Evolutionary conservation across 2,113 vertebrate genomes (phyloP), one percentile per base, ranked within the genome.

Genomic region (Pachycephala philippinensis): DNA sequence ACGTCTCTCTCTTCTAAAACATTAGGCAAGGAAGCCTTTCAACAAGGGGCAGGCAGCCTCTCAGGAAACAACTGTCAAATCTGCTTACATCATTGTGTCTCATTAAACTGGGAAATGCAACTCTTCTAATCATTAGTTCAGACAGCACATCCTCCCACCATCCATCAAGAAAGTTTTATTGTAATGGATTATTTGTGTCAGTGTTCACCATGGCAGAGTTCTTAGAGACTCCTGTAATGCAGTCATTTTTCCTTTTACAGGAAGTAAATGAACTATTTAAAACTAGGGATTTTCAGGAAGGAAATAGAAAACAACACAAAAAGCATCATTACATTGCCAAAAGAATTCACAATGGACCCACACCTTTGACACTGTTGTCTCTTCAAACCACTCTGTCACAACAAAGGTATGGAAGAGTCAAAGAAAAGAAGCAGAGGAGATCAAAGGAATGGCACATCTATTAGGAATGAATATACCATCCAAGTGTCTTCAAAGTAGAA

Each of bases 41-140:
- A 93, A 84, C 24, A 71, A 66, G 70, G 33, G 50, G 33, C 79
- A 66, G 60, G 69, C 49, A 86, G 60, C 84, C 68, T 86, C 59
- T 91, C 84, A 85, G 65, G 81, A 95, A 96, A 79, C 74, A 92
- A 26, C 87, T 82, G 96, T 93, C 96, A 92, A 54, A 59, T 63
- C 81, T 93, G 47, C n/a, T 94, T 94, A 87, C 79, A 95, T 95
- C 95, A 59, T 5, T 69, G 76, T 56, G 80, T 72, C 94, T 95
- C 86, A 80, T 96, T 97, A 97, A 95, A 91, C 21, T 76, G 74
- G 77, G 81, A 93, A 89, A 84, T 54, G 40, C 44, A 89, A 5
- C 52, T 86, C 83, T 78, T 91, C 92, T 95, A 77, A 79, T 94
- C 96, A 88, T 94, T 83, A 91, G 45, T 94, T 93, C 89, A 92